Evolutionary conservation across 2,113 vertebrate genomes (phyloP), one percentile per base, ranked within the genome.

Genomic region (pig (Sus scrofa)): DNA sequence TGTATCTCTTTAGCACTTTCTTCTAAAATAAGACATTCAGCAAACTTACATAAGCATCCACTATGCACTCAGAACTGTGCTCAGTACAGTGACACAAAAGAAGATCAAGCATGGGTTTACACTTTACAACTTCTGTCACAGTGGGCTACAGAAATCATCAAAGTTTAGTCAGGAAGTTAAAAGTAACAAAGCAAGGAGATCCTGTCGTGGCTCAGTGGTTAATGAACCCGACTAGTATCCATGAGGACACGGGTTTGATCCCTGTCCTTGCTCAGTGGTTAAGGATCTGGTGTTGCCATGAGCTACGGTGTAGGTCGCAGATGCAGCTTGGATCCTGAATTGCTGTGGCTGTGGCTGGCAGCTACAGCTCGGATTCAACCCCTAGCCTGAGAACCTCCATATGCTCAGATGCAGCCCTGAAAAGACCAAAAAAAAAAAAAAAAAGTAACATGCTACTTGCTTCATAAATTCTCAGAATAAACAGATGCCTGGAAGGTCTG

Each of bases 401-500:
- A 44, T 44, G 44, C 44, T 8, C 44, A 44, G 44, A 44, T 44
- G 44, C 44, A 44, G 44, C 44, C 44, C 44, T 4, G 8, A 44
- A 44, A 44, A 44, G 44, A 44, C 44, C 44, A 44, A 44, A 44
- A 44, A 44, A 44, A 44, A 44, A 44, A 44, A 44, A 44, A 44
- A 44, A 44, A 44, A 44, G 58, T 14, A 95, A 92, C 19, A 3
- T 37, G 32, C n/a, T 78, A 65, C 70, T 86, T 87, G 68, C 71
- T 90, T 94, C 63, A 14, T 54, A 95, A 94, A 5, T 96, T 91
- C 88, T 90, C 84, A 95, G 81, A 92, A 83, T 67, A 96, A 77
- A 86, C 83, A 89, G 19, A 85, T 92, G 75, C 14, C 82, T 65
- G 16, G 60, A 90, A 65, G 77, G 50, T 6, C 27, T 12, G 4